Percentiles rank a stretch among this genome's conserved stretches.
phyloP scores from a whole-genome alignment of 2,797 vertebrate species.

The Moxostoma hubbsi region DNA sequence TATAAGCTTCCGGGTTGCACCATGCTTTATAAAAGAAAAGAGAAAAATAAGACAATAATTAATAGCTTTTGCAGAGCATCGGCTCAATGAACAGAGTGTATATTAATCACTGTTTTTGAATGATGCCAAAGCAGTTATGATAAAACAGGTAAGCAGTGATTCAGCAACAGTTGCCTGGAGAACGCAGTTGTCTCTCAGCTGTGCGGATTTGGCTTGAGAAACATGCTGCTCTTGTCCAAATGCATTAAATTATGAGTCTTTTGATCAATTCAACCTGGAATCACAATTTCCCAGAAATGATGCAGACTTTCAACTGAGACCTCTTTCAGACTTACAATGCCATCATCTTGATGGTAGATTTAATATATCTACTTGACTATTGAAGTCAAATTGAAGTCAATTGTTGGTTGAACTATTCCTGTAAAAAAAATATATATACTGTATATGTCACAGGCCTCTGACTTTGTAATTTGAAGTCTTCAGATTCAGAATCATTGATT shows the following conservation, averaged over 20 bases:
- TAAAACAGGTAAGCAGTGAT: constrained; percentile 47
- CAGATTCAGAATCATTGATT: constrained; percentile 14
- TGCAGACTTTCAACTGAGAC: background rate
- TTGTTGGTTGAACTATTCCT: background rate
- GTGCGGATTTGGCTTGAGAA: constrained; percentile 31
- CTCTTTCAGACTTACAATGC: background rate
- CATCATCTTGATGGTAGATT: background rate
- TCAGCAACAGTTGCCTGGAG: background rate
- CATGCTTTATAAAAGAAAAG: background rate
- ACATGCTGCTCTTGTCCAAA: background rate
- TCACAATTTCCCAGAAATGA: background rate
- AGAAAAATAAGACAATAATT: constrained; percentile 15
- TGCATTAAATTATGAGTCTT: constrained; percentile 22
- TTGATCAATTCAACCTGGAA: constrained; percentile 18
- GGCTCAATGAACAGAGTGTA: constrained; percentile 37
- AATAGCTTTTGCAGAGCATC: constrained; percentile 7
- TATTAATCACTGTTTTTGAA: constrained; percentile 41
- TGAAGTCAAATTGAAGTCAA: too few species aligned
- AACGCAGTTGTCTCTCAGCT: constrained; percentile 8
- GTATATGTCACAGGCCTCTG: constrained; percentile 1
- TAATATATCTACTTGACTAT: background rate
- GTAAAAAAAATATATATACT: constrained; percentile 2
- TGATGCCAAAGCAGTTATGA: constrained; percentile 45
- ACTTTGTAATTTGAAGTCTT: constrained; percentile 3
- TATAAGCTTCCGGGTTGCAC: background rate